Percentiles rank a stretch among this genome's conserved stretches.
Evolutionary conservation across 2,113 vertebrate species (phyloP).

Genomic region (Salminus brasiliensis): DNA sequence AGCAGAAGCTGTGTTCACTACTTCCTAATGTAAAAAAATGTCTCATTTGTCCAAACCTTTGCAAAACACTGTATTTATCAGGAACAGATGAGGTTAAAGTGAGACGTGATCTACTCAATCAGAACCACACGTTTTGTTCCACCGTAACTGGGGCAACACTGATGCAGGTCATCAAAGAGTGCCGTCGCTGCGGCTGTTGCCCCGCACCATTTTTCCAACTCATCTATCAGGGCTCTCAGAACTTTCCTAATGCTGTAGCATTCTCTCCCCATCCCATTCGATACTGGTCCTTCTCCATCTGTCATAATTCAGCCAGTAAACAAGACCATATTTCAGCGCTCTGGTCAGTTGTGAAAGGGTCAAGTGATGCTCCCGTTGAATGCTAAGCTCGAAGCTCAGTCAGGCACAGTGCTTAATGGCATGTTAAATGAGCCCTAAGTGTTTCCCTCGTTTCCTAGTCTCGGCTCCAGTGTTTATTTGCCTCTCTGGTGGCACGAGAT

Average conservation of each 20-base stretch:
- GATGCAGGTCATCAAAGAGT: not conserved
- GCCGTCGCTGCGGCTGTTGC: not conserved
- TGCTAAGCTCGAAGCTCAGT: not conserved
- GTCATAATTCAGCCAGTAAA: conserved; percentile 17
- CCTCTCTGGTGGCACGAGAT: not conserved
- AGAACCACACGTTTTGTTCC: not conserved
- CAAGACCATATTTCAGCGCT: not conserved
- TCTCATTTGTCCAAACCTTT: too few relatives aligned
- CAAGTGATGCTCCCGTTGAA: not conserved
- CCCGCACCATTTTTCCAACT: not conserved
- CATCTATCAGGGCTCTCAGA: not conserved
- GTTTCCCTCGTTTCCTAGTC: not conserved
- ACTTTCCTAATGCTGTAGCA: not conserved
- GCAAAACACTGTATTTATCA: too few relatives aligned
- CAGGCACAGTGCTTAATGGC: conserved; percentile 23
- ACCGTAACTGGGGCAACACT: not conserved
- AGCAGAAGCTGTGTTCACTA: too few relatives aligned
- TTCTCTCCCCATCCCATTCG: not conserved
- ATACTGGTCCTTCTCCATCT: not conserved
- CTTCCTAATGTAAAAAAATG: too few relatives aligned
- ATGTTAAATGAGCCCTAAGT: conserved; percentile 24
- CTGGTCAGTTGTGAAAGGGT: not conserved
- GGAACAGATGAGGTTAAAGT: not conserved
- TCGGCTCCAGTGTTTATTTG: not conserved
- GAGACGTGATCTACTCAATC: not conserved